phyloP scores from a whole-genome alignment of 2,888 invertebrate genomes.

The Synergus gifuensis region DNA sequence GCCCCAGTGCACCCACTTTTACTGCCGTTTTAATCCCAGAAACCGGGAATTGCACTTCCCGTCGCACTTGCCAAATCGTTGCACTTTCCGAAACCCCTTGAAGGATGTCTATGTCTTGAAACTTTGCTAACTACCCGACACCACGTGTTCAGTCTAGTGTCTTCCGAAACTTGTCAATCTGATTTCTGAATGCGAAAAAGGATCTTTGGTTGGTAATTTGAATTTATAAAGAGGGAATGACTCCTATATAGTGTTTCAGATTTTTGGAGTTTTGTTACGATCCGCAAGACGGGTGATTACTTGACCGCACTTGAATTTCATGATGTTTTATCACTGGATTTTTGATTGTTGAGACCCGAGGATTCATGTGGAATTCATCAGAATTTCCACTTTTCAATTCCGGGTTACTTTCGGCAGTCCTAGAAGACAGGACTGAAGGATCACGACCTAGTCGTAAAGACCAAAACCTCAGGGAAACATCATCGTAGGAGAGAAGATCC shows the following conservation, averaged over 20 bases:
- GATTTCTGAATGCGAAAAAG: not conserved
- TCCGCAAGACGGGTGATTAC: slow-evolving; percentile 21
- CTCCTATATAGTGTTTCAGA: not conserved
- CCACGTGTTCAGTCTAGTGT: not conserved
- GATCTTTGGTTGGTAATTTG: not conserved
- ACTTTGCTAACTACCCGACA: not conserved
- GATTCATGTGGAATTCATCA: not conserved
- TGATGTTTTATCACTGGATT: slow-evolving; percentile 42
- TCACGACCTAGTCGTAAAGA: not conserved
- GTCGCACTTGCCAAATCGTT: slow-evolving; percentile 34
- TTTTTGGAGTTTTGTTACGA: not conserved
- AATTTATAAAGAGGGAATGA: not conserved
- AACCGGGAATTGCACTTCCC: slow-evolving; percentile 31
- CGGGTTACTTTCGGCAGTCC: not conserved
- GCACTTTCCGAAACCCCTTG: slow-evolving; percentile 4
- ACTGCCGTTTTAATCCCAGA: slow-evolving; percentile 55
- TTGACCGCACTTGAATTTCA: slow-evolving; percentile 30
- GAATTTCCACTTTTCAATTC: not conserved
- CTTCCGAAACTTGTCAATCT: not conserved
- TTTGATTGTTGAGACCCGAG: not conserved
- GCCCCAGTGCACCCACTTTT: slow-evolving; percentile 77
- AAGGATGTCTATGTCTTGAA: not conserved
- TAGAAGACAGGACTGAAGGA: not conserved
- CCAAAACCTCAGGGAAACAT: not conserved
- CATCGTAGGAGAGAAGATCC: not conserved